A percentile compares a stretch with the other conserved stretches of the same genome.
Conservation (phyloP, 2,113 vertebrate species). For the Halichoerus grypus region DNA sequence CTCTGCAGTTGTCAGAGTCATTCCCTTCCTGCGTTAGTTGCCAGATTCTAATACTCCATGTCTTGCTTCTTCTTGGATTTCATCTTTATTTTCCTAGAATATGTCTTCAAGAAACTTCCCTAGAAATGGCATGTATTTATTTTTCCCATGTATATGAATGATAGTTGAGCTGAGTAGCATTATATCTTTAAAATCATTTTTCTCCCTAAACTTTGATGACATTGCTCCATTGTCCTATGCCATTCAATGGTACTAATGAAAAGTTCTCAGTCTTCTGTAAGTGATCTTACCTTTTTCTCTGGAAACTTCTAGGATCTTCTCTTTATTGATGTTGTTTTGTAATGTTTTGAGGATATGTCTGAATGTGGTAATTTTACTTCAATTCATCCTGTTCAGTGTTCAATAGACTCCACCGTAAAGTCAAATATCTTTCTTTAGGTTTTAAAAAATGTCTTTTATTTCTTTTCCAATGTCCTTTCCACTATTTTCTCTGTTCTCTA, state of each 20-base stretch:
- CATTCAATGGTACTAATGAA: background rate
- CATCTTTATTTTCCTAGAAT: background rate
- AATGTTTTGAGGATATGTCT: background rate
- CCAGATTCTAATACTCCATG: background rate
- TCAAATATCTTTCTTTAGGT: background rate
- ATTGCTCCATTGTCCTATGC: background rate
- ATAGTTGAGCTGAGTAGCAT: background rate
- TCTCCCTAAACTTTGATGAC: background rate
- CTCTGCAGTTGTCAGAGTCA: background rate
- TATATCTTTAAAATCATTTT: background rate
- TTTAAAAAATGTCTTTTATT: background rate
- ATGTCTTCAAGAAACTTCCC: background rate
- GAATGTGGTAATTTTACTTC: background rate
- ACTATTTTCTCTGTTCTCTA: background rate
- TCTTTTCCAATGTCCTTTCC: background rate
- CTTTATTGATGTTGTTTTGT: background rate
- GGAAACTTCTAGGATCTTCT: background rate
- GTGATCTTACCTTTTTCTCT: background rate
- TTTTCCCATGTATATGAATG: background rate
- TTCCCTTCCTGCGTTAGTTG: background rate
- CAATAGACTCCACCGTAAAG: background rate
- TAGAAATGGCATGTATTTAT: background rate
- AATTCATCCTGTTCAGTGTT: background rate
- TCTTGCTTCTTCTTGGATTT: background rate
- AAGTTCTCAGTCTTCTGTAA: background rate